Evolutionary conservation across 2,113 vertebrate genomes (phyloP).

Genomic region (Chascanopsetta lugubris): DNA sequence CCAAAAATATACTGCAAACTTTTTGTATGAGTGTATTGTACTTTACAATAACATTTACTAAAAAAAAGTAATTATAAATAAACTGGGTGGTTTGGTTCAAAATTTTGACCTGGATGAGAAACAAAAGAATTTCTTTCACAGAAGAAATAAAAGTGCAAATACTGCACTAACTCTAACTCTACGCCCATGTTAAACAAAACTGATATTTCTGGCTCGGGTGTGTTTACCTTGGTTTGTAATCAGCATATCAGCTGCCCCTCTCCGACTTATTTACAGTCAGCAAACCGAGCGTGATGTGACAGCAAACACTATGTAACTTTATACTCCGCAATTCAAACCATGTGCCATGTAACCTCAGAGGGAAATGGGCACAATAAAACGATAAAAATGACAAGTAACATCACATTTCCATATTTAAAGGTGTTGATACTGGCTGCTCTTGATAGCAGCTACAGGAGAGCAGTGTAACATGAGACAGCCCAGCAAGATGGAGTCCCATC

Average conservation of each 20-base stretch:
- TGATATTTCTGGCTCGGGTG: conserved; percentile 2
- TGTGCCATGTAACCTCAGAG: background rate
- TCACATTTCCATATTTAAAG: conserved; percentile 17
- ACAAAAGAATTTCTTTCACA: background rate
- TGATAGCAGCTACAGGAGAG: conserved; percentile 35
- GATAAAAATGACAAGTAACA: conserved; percentile 30
- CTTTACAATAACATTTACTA: too few species aligned
- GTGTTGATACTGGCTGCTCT: conserved; percentile 23
- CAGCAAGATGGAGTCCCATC: conserved; percentile 39
- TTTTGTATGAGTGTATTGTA: too few species aligned
- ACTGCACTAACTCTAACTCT: background rate
- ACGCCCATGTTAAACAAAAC: too few species aligned
- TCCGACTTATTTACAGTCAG: conserved; percentile 42
- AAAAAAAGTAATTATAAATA: too few species aligned
- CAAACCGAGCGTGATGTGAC: conserved; percentile 28
- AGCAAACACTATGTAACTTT: conserved; percentile 48
- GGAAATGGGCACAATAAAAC: conserved; percentile 30
- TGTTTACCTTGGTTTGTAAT: conserved; percentile 10
- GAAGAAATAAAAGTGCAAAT: background rate
- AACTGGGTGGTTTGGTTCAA: background rate
- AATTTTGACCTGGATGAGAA: background rate
- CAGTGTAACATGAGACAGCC: conserved; percentile 55
- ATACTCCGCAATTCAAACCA: conserved; percentile 20
- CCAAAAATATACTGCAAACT: too few species aligned
- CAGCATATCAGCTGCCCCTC: conserved; percentile 27